Conservation (phyloP, 2,797 vertebrate species). For the Phoeniculus purpureus region DNA sequence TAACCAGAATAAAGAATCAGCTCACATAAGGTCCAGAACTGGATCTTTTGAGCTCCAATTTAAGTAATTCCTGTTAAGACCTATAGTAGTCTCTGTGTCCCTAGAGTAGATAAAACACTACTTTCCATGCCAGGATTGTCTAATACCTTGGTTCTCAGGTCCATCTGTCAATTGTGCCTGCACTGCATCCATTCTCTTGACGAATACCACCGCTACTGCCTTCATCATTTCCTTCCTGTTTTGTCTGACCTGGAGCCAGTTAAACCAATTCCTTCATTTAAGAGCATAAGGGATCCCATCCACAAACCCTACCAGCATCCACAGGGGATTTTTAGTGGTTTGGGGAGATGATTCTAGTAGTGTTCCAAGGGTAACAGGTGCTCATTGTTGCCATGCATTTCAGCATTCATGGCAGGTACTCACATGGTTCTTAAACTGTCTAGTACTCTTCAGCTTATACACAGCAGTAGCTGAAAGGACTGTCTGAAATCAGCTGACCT, state of each 20-base stretch:
- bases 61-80: background rate
- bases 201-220: background rate
- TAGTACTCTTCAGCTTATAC: background rate
- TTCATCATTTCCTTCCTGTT: background rate
- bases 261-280: background rate
- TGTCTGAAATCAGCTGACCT: background rate
- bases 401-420: background rate
- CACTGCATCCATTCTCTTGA: background rate
- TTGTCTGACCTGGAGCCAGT: background rate
- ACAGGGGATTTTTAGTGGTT: background rate
- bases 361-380: background rate
- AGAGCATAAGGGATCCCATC: background rate
- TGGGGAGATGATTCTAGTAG: background rate
- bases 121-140: background rate
- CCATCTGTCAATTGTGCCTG: background rate
- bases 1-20: background rate
- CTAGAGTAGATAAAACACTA: rapidly evolving
- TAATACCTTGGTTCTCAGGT: background rate
- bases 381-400: background rate
- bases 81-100: background rate
- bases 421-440: background rate
- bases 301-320: background rate
- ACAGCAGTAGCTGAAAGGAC: background rate
- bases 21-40: background rate
- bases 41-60: background rate